These are phyloP conservation scores for Daboia siamensis DNA, from an alignment of 2,113 vertebrate species.

Conservation along the genomic window DNA sequence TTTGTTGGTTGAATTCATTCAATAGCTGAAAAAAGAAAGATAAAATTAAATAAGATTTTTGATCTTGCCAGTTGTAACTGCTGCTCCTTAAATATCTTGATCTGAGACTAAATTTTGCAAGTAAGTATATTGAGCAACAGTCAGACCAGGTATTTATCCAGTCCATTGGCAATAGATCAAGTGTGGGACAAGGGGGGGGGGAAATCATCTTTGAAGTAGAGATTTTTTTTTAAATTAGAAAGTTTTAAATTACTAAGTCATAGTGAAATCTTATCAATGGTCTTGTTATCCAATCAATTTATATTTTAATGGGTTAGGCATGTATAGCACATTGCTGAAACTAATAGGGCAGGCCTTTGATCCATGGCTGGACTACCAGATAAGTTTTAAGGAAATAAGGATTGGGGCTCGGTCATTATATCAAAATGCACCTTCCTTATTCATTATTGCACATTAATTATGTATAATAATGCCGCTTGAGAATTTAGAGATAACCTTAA, in stretches of 20 bases:
- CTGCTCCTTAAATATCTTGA: slow-evolving; percentile 17
- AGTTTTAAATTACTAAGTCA: not conserved
- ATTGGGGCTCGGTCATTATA: slow-evolving; percentile 18
- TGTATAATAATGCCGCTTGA: no score
- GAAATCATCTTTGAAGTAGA: not conserved
- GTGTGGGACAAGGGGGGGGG: no score
- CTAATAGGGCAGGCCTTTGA: not conserved
- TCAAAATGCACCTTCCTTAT: slow-evolving; percentile 20
- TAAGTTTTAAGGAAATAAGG: not conserved
- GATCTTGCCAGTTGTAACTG: slow-evolving; percentile 37
- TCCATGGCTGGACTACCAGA: slow-evolving; percentile 15
- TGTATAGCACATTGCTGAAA: not conserved
- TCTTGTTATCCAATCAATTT: not conserved
- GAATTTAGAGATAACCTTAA: no score
- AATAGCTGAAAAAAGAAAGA: slow-evolving; percentile 51
- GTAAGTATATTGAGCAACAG: slow-evolving; percentile 7
- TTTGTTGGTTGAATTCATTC: slow-evolving; percentile 42
- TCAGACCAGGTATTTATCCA: not conserved
- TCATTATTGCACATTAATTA: not conserved
- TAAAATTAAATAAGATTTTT: slow-evolving; percentile 34
- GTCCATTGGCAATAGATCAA: not conserved
- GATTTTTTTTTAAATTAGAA: not conserved
- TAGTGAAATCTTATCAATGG: not conserved
- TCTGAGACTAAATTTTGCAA: slow-evolving; percentile 24
- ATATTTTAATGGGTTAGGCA: not conserved